These are phyloP conservation scores for Quadroppia sp. DNA, from an alignment of 2,888 invertebrate species.

Conservation along the genomic window DNA sequence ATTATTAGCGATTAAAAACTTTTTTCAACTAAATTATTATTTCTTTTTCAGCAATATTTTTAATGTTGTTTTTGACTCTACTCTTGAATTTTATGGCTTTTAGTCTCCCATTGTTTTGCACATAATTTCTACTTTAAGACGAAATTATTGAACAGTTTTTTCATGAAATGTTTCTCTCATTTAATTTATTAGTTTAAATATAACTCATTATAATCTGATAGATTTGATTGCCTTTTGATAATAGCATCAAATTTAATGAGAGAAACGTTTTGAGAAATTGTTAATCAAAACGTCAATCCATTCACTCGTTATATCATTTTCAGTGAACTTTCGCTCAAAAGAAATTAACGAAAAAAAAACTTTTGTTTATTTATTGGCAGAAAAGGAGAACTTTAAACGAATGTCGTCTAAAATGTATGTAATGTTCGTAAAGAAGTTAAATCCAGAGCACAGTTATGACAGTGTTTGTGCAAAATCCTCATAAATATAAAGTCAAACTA, in stretches of 20 bases:
- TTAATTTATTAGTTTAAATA: conserved; percentile 28
- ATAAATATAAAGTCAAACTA: conserved; percentile 24
- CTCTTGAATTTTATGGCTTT: conserved; percentile 12
- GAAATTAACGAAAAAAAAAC: neutral
- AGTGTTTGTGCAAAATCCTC: conserved; percentile 23
- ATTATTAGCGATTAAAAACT: neutral
- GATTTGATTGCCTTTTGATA: neutral
- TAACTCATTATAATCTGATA: neutral
- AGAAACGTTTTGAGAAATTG: too few relatives aligned
- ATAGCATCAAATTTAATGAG: conserved; percentile 1
- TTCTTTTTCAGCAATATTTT: neutral
- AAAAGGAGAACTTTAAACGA: neutral
- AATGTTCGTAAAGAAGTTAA: neutral
- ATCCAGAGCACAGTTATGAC: neutral
- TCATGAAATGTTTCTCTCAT: neutral
- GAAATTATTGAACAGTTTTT: conserved; percentile 19
- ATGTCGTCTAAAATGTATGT: neutral
- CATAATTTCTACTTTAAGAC: conserved; percentile 21
- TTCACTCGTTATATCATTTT: too few relatives aligned
- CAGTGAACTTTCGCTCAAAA: too few relatives aligned
- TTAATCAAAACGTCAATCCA: too few relatives aligned
- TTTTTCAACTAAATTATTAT: neutral
- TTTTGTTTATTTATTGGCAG: conserved; percentile 21
- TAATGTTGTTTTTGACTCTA: conserved; percentile 7
- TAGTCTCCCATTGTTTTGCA: conserved; percentile 13